These are phyloP conservation scores for Ophion costatus DNA, from an alignment of 2,888 invertebrate genomes.

Conservation along the genomic window DNA sequence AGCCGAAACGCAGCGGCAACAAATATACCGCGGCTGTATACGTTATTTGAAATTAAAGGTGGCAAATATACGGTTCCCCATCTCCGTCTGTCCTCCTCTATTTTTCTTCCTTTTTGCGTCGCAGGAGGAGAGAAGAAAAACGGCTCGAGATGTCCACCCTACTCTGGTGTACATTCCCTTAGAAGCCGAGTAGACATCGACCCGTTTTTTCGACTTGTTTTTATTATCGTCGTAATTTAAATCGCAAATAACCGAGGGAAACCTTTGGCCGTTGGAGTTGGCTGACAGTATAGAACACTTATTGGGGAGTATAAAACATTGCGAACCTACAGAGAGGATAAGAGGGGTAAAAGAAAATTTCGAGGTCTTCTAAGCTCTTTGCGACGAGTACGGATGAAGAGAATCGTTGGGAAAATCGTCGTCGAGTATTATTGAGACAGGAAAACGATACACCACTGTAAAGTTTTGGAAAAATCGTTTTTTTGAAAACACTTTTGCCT, in stretches of 20 bases:
- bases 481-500: no score
- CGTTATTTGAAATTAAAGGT: no score
- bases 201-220: background rate
- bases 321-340: no score
- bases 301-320: no score
- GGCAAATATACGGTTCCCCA: no score
- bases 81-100: no score
- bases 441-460: no score
- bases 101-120: no score
- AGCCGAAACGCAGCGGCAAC: background rate
- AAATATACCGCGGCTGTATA: no score
- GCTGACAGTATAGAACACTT: background rate
- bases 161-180: conserved; percentile 1
- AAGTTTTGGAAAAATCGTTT: no score
- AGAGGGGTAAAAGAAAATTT: background rate
- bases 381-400: background rate
- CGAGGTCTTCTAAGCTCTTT: no score
- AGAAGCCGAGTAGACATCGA: background rate
- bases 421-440: background rate
- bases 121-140: conserved; percentile 41
- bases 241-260: conserved; percentile 5
- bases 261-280: background rate
- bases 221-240: conserved; percentile 10
- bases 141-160: conserved; percentile 36
- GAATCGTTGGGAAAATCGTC: background rate